phyloP scores from a whole-genome alignment of 2,888 invertebrate species.

The Andricus curvator region DNA sequence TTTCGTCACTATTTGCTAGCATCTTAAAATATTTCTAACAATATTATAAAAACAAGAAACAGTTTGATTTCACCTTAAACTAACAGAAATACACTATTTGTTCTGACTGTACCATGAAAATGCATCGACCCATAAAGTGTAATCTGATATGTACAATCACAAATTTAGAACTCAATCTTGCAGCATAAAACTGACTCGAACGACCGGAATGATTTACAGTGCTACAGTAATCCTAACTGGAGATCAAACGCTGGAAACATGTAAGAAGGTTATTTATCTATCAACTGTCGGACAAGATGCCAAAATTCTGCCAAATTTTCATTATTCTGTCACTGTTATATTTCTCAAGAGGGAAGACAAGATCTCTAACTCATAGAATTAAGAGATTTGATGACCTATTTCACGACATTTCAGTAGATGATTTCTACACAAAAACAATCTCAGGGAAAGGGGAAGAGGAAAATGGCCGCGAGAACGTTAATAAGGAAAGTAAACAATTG shows the following conservation, averaged over 20 bases:
- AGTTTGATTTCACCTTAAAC: too few species aligned
- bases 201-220: neutral
- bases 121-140: neutral
- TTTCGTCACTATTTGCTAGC: too few species aligned
- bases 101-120: neutral
- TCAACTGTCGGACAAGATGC: neutral
- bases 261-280: neutral
- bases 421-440: neutral
- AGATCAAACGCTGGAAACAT: neutral
- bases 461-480: neutral
- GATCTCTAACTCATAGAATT: neutral
- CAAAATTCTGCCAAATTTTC: neutral
- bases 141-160: neutral
- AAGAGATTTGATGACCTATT: neutral
- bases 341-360: neutral
- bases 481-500: neutral
- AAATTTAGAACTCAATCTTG: neutral
- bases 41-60: too few species aligned
- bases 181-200: neutral
- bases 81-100: neutral
- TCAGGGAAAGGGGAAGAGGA: neutral
- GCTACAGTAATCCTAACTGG: neutral
- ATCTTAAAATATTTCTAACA: too few species aligned
- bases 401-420: neutral
- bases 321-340: neutral